Evolutionary conservation across 2,888 invertebrate genomes (phyloP).

Genomic region (Anoncus sp.): DNA sequence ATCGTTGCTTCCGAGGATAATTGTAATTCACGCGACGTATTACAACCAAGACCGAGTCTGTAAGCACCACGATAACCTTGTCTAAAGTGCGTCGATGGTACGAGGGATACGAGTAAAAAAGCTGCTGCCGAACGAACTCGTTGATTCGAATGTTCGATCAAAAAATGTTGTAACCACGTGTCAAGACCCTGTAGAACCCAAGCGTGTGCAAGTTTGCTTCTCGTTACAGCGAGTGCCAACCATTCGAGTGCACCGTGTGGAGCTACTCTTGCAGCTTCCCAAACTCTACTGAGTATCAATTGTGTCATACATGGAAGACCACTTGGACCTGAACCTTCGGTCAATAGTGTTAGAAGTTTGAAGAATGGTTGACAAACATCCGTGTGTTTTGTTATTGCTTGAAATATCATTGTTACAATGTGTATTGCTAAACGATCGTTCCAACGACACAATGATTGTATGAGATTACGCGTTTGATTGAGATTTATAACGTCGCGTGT

Average conservation of each 20-base stretch:
- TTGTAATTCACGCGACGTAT: slow-evolving; percentile 83
- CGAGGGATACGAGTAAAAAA: slow-evolving; percentile 93
- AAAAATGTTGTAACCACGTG: slow-evolving; percentile 95
- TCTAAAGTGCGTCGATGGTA: slow-evolving; percentile 95
- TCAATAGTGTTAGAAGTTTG: slow-evolving; percentile 94
- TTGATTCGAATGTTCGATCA: slow-evolving; percentile 93
- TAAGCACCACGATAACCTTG: slow-evolving; percentile 90
- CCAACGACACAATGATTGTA: slow-evolving; percentile 96
- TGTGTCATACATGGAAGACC: slow-evolving; percentile 97
- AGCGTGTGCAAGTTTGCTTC: slow-evolving; percentile 95
- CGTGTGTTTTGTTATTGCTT: slow-evolving; percentile 95
- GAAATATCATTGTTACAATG: slow-evolving; percentile 95
- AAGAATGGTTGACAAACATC: slow-evolving; percentile 97
- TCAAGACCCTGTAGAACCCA: slow-evolving; percentile 97
- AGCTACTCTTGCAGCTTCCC: slow-evolving; percentile 95
- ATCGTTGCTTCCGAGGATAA: slow-evolving; percentile 85
- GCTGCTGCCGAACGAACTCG: slow-evolving; percentile 96
- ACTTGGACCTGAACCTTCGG: slow-evolving; percentile 92
- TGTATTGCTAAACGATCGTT: slow-evolving; percentile 95
- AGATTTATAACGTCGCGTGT: slow-evolving; percentile 97
- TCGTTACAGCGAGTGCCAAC: slow-evolving; percentile 90
- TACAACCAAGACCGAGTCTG: slow-evolving; percentile 85
- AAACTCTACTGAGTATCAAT: slow-evolving; percentile 93
- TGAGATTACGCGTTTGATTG: slow-evolving; percentile 95
- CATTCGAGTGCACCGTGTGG: slow-evolving; percentile 97